Evolutionary conservation across 2,797 vertebrate genomes (phyloP).

Genomic region (Lerista edwardsae): DNA sequence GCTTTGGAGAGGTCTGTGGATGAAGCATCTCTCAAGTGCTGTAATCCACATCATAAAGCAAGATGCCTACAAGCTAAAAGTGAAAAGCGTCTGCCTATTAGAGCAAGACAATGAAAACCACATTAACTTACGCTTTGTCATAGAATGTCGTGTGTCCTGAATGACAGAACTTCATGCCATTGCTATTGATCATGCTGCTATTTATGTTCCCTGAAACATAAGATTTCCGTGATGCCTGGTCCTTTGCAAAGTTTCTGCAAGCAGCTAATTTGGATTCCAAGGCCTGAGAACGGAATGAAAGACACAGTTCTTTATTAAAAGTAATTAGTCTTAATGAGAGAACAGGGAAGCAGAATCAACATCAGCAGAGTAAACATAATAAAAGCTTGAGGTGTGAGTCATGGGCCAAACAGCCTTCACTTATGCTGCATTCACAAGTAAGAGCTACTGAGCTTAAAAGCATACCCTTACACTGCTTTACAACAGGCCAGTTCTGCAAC

Average conservation of each 20-base stretch:
- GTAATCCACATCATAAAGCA: neutral
- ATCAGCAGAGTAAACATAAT: neutral
- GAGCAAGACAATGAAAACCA: fast-evolving
- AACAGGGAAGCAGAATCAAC: neutral
- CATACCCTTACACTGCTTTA: neutral
- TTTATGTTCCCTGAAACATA: conserved; percentile 85
- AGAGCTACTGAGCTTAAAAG: conserved; percentile 1
- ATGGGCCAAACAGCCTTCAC: neutral
- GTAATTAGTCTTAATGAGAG: fast-evolving
- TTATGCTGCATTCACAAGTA: neutral
- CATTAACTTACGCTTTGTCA: conserved; percentile 91
- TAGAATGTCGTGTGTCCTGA: conserved; percentile 92
- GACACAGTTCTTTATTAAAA: neutral
- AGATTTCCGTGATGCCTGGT: conserved; percentile 91
- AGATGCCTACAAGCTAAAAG: neutral
- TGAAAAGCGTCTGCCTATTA: neutral
- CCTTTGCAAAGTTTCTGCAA: conserved; percentile 97
- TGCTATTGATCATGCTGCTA: conserved; percentile 82
- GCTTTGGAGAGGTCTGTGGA: neutral
- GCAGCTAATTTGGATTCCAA: conserved; percentile 97
- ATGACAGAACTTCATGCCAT: conserved; percentile 89
- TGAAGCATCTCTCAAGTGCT: neutral
- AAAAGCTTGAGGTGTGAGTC: neutral
- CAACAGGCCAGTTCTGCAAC: neutral
- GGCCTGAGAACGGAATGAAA: conserved; percentile 78